A percentile compares a stretch with the other conserved stretches of the same genome.
Evolutionary conservation across 2,888 invertebrate species (phyloP).

Genomic region (Chymomyza caudatula): DNA sequence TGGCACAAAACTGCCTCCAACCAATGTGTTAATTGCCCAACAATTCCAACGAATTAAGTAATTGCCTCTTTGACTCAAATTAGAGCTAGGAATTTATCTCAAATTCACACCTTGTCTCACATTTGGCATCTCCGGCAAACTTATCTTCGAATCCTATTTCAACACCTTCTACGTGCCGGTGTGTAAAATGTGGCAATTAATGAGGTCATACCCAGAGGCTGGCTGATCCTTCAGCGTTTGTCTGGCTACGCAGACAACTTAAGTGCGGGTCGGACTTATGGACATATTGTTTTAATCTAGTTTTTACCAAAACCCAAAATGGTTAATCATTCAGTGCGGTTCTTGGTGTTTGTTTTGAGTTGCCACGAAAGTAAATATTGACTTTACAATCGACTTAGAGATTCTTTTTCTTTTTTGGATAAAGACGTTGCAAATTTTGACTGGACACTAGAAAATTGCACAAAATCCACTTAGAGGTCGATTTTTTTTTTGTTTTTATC

Average conservation of each 20-base stretch:
- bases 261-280: slow-evolving; percentile 5
- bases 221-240: slow-evolving; percentile 5
- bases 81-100: slow-evolving; percentile 44
- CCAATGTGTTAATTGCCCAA: slow-evolving; percentile 65
- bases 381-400: slow-evolving; percentile 67
- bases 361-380: slow-evolving; percentile 69
- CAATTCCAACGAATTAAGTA: slow-evolving; percentile 54
- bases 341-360: slow-evolving; percentile 23
- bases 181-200: slow-evolving; percentile 45
- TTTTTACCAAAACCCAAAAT: slow-evolving; percentile 30
- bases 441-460: slow-evolving; percentile 41
- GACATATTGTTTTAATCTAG: slow-evolving; percentile 61
- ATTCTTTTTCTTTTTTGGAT: not conserved
- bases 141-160: slow-evolving; percentile 5
- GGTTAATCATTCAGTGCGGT: slow-evolving; percentile 3
- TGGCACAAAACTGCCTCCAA: slow-evolving; percentile 41
- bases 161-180: slow-evolving; percentile 28
- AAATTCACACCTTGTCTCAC: slow-evolving; percentile 58
- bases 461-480: slow-evolving; percentile 38
- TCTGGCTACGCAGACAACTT: slow-evolving; percentile 29
- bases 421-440: slow-evolving; percentile 18
- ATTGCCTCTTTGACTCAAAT: slow-evolving; percentile 36
- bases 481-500: slow-evolving; percentile 7
- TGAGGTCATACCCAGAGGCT: slow-evolving; percentile 36
- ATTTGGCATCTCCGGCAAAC: not conserved